These are phyloP conservation scores for Chloroceryle aenea DNA, from an alignment of 2,113 vertebrate genomes.

Conservation along the genomic window DNA sequence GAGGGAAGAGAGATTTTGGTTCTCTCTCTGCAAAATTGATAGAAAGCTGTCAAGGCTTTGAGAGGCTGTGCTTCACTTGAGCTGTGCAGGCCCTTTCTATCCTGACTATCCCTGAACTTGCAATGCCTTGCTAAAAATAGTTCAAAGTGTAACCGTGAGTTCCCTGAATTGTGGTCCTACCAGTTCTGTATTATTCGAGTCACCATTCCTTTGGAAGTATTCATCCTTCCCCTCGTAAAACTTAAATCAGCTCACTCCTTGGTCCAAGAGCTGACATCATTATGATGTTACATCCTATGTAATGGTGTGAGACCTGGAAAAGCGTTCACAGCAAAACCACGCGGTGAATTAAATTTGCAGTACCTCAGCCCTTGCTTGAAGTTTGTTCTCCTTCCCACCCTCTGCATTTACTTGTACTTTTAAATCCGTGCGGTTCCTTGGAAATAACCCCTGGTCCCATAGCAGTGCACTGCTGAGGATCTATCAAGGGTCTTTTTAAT, in stretches of 20 bases:
- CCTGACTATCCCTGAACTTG: neutral
- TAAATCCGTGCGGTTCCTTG: neutral
- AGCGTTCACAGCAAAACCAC: constrained; percentile 48
- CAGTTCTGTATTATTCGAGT: neutral
- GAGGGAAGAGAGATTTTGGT: neutral
- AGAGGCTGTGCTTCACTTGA: neutral
- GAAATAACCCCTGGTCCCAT: neutral
- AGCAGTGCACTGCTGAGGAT: neutral
- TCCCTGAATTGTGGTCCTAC: constrained; percentile 44
- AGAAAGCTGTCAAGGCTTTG: neutral
- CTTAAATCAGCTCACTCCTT: constrained; percentile 47
- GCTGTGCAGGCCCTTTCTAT: neutral
- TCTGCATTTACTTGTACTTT: neutral
- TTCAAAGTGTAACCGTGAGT: neutral
- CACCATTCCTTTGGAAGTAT: constrained; percentile 65
- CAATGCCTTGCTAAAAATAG: constrained; percentile 51
- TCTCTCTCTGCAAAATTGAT: neutral
- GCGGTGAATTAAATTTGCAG: constrained; percentile 19
- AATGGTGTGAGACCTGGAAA: constrained; percentile 68
- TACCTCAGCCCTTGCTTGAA: neutral
- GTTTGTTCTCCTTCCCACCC: neutral
- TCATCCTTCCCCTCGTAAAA: constrained; percentile 72
- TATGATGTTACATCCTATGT: constrained; percentile 71
- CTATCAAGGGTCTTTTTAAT: neutral
- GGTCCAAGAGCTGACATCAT: constrained; percentile 72